Conservation (phyloP, 2,113 vertebrate species). For the Istiophorus platypterus region DNA sequence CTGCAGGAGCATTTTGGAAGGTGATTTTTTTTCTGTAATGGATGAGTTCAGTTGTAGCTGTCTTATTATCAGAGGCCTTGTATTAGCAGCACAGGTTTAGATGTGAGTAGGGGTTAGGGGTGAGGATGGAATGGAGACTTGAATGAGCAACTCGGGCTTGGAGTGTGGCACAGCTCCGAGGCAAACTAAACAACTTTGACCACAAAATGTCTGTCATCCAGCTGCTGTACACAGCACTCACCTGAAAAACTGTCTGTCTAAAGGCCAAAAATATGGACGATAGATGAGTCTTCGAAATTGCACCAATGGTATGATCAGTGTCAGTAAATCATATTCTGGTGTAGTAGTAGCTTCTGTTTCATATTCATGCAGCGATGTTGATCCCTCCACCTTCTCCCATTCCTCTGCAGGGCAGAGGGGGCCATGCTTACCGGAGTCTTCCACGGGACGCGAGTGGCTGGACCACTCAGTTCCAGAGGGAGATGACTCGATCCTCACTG, state of each 20-base stretch:
- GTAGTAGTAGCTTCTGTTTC: background rate
- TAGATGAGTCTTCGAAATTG: background rate
- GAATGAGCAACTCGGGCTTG: conserved; percentile 34
- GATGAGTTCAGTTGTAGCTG: conserved; percentile 49
- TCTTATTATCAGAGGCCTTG: conserved; percentile 41
- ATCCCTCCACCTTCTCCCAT: background rate
- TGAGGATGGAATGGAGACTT: conserved; percentile 36
- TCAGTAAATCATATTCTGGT: background rate
- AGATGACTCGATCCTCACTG: conserved; percentile 94
- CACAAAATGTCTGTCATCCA: conserved; percentile 15
- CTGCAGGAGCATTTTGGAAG: conserved; percentile 43
- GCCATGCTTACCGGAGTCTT: conserved; percentile 93
- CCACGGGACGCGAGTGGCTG: conserved; percentile 92
- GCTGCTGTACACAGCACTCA: background rate
- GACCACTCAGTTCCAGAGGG: conserved; percentile 96
- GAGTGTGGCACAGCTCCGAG: conserved; percentile 49
- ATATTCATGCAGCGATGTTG: background rate
- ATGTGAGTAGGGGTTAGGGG: conserved; percentile 23
- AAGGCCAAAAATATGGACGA: background rate
- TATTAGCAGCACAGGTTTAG: conserved; percentile 48
- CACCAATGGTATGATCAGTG: background rate
- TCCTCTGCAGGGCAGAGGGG: conserved; percentile 72
- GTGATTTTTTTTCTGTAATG: conserved; percentile 45
- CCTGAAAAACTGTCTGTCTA: background rate
- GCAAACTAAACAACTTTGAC: conserved; percentile 29